These are phyloP conservation scores for Solenopsis fugax DNA, from an alignment of 1,140 invertebrate species.

Conservation along the genomic window DNA sequence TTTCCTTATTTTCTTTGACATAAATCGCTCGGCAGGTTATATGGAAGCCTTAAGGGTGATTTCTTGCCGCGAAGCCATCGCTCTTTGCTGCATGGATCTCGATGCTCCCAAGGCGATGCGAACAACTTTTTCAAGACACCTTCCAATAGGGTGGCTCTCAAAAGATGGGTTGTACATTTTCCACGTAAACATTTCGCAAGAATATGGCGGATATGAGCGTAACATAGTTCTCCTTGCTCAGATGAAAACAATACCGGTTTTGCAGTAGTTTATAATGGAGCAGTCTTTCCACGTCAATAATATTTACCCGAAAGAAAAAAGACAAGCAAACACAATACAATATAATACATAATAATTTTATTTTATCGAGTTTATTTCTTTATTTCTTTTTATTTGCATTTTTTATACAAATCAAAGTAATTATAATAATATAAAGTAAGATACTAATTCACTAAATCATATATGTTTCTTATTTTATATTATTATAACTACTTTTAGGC, in stretches of 20 bases:
- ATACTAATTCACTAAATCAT: no score
- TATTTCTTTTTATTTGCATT: neutral
- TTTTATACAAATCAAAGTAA: neutral
- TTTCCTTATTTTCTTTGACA: slow-evolving; percentile 57
- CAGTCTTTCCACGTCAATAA: neutral
- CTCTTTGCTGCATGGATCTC: slow-evolving; percentile 46
- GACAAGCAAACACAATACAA: neutral
- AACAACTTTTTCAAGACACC: slow-evolving; percentile 48
- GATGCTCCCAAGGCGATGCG: slow-evolving; percentile 50
- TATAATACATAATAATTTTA: neutral
- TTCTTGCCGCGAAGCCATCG: slow-evolving; percentile 49
- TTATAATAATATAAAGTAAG: no score
- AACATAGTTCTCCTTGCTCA: neutral
- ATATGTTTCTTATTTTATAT: no score
- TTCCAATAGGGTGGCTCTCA: slow-evolving; percentile 44
- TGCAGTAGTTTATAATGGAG: neutral
- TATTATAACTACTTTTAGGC: neutral
- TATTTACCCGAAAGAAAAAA: neutral
- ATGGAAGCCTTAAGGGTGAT: slow-evolving; percentile 46
- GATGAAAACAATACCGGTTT: slow-evolving; percentile 36
- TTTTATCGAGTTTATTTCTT: neutral
- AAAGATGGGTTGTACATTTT: slow-evolving; percentile 51
- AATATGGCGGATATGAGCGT: slow-evolving; percentile 28
- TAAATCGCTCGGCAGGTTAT: slow-evolving; percentile 42
- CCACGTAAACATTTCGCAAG: slow-evolving; percentile 29